phyloP scores from a whole-genome alignment of 2,797 vertebrate genomes.

The Phoxinus dragarum region DNA sequence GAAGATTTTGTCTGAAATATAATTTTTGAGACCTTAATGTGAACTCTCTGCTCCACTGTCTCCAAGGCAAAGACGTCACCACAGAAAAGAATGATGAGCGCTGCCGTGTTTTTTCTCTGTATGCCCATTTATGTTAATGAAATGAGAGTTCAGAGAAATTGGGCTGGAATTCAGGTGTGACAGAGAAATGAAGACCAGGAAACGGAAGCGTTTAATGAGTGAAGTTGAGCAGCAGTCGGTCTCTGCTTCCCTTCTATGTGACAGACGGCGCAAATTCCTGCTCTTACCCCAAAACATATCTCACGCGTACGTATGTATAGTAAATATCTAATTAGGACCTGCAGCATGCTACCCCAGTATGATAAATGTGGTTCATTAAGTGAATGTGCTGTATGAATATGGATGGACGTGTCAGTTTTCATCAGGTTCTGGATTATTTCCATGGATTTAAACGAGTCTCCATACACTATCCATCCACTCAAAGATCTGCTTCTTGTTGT shows the following conservation, averaged over 20 bases:
- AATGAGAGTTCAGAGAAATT: constrained; percentile 54
- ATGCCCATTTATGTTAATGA: constrained; percentile 59
- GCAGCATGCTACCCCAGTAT: constrained; percentile 58
- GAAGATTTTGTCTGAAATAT: background rate
- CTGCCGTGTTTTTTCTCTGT: constrained; percentile 22
- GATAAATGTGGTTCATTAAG: constrained; percentile 69
- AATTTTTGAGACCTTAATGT: background rate
- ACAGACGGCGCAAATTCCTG: background rate
- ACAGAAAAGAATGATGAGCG: background rate
- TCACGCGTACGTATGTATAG: background rate
- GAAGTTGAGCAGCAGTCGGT: constrained; percentile 37
- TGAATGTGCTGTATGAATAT: constrained; percentile 67
- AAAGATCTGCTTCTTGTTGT: constrained; percentile 45
- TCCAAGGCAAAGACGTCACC: background rate
- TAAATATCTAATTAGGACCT: constrained; percentile 29
- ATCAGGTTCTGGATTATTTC: constrained; percentile 66
- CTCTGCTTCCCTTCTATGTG: background rate
- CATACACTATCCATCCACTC: constrained; percentile 41
- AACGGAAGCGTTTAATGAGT: constrained; percentile 47
- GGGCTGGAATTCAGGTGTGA: constrained; percentile 48
- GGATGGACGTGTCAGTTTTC: constrained; percentile 62
- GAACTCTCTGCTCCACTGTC: constrained; percentile 16
- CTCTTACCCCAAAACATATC: background rate
- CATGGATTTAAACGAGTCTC: constrained; percentile 50
- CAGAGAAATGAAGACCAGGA: constrained; percentile 48